Evolutionary conservation across 2,797 vertebrate species (phyloP), one percentile per base, ranked within the genome.

Genomic region (Melanotaenia parkinsoni): DNA sequence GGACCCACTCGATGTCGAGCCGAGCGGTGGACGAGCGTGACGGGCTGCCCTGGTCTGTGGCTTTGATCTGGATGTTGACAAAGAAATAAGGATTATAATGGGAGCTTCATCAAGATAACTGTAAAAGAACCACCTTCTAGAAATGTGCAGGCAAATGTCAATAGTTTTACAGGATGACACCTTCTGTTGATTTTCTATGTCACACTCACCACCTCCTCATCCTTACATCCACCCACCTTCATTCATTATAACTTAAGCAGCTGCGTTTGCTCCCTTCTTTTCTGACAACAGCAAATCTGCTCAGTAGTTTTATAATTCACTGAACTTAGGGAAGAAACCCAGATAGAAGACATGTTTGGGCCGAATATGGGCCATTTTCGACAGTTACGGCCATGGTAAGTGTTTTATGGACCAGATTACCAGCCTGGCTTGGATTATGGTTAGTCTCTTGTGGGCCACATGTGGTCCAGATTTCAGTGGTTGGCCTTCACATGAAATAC

Each of bases 1-100:
- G 47, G 3, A 97, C 89, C 98, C 98, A 99, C 79, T 96, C 95
- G 0, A 99, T 93, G 92, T 98, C 95, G 0, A 99, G 95, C 8
- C 97, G 93, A 7, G 97, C 91, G 0, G 95, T 96, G 53, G 96
- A 95, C 0, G 93, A 96, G 51, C 89, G 95, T 0, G 93, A 67
- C 0, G 97, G 95, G 56, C 73, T 95, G 58, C 97, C 98, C 0
- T 93, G 87, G 0, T 99, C 98, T 0, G 94, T 96, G 0, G 98
- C 97, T 90, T 95, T 96, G 47, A 99, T 91, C 98, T 99, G 86
- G 24, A 67, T 63, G 51, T 22, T 2, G 14, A 62, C 13, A 76
- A 1, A 63, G 16, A 37, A 4, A 13, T 16, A 4, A 50, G n/a
- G 47, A 50, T 22, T 11, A 22, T 50, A 22, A 10, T 50, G 47